Percentiles rank a stretch among this genome's conserved stretches.
phyloP scores from a whole-genome alignment of 2,888 invertebrate species.

The Caenorhabditis afra region DNA sequence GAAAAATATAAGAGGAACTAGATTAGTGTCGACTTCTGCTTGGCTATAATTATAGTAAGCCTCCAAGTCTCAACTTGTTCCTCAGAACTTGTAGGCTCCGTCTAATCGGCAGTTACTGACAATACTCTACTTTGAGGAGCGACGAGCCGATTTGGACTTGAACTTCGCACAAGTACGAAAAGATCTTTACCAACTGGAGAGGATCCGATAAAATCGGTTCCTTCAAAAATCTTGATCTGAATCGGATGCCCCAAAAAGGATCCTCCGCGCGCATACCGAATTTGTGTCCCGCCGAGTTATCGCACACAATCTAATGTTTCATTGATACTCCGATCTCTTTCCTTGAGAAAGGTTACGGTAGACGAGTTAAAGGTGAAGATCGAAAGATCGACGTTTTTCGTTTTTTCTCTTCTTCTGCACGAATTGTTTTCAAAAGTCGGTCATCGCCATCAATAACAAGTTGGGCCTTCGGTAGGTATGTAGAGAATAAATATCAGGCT shows the following conservation, averaged over 20 bases:
- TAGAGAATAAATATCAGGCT: no score
- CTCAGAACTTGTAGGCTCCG: no score
- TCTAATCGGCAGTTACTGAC: no score
- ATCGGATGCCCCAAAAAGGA: background rate
- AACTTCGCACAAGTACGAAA: background rate
- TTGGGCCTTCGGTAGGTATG: no score
- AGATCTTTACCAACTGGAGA: constrained; percentile 7
- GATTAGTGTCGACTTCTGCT: no score
- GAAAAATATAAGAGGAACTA: no score
- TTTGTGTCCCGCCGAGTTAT: background rate
- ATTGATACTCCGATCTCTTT: no score
- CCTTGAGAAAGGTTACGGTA: no score
- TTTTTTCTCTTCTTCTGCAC: no score
- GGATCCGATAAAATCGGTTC: constrained; percentile 1
- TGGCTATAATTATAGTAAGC: no score
- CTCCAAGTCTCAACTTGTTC: no score
- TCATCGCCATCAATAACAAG: background rate
- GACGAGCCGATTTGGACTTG: background rate
- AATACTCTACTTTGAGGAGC: no score
- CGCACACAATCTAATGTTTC: background rate
- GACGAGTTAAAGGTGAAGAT: background rate
- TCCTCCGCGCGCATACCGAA: background rate
- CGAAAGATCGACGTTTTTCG: constrained; percentile 1
- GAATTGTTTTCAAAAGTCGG: constrained; percentile 7
- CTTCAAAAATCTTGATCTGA: background rate